Conservation (phyloP, 2,113 vertebrate genomes). For the Hippolais icterina region DNA sequence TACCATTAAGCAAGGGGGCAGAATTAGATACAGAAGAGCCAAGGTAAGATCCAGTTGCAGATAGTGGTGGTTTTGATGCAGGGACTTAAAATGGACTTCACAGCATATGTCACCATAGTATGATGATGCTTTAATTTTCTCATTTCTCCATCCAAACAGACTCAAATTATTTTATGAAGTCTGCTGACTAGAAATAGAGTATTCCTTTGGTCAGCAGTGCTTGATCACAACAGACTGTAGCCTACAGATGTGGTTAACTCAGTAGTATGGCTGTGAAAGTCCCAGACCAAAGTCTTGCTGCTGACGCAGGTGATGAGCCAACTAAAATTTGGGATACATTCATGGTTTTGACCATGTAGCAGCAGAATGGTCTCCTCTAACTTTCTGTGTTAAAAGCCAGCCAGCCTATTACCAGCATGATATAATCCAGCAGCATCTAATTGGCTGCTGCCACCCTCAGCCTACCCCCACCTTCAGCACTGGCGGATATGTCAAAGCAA, state of each 20-base stretch:
- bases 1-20: background rate
- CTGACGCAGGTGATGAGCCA: background rate
- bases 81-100: background rate
- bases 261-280: background rate
- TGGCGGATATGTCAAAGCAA: conserved; percentile 44
- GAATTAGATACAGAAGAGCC: background rate
- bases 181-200: background rate
- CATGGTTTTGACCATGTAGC: background rate
- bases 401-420: background rate
- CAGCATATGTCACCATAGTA: background rate
- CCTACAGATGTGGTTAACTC: background rate
- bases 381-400: background rate
- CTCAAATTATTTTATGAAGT: background rate
- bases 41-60: background rate
- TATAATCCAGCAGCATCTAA: conserved; percentile 7
- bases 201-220: background rate
- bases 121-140: background rate
- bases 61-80: background rate
- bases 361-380: background rate
- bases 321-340: background rate
- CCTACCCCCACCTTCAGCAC: conserved; percentile 18
- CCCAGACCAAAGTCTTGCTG: background rate
- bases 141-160: background rate
- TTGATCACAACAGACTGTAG: background rate
- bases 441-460: conserved; percentile 19